Evolutionary conservation across 2,888 invertebrate genomes (phyloP).

Genomic region (Drosophila nr. perissopoda): DNA sequence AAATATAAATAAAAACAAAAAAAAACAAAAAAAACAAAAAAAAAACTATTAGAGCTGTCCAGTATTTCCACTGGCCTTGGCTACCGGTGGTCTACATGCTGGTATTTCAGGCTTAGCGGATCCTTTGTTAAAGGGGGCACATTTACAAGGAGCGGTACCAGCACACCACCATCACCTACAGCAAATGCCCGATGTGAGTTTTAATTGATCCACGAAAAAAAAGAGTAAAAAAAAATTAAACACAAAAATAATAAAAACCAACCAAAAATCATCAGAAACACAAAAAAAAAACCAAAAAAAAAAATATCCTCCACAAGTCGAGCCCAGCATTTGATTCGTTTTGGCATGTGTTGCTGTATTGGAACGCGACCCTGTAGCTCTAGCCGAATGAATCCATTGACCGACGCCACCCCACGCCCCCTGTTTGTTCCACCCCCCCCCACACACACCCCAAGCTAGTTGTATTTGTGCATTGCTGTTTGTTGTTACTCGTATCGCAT

Average conservation of each 20-base stretch:
- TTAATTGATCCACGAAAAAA: slow-evolving; percentile 66
- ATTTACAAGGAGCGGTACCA: slow-evolving; percentile 85
- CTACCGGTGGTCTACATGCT: slow-evolving; percentile 85
- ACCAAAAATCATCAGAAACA: slow-evolving; percentile 13
- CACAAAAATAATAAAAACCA: slow-evolving; percentile 19
- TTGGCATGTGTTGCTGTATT: slow-evolving; percentile 60
- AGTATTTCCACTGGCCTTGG: slow-evolving; percentile 85
- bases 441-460: slow-evolving; percentile 20
- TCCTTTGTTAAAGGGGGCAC: slow-evolving; percentile 85
- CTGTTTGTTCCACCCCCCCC: not conserved
- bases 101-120: slow-evolving; percentile 85
- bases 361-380: slow-evolving; percentile 31
- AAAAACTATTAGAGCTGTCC: slow-evolving; percentile 83
- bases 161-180: slow-evolving; percentile 85
- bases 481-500: slow-evolving; percentile 80
- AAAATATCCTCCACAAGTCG: slow-evolving; percentile 21
- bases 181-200: slow-evolving; percentile 86
- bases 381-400: slow-evolving; percentile 23
- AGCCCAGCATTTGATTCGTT: slow-evolving; percentile 47
- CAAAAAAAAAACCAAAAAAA: slow-evolving; percentile 28
- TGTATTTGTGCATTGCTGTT: slow-evolving; percentile 69
- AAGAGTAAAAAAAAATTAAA: slow-evolving; percentile 22
- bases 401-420: not conserved
- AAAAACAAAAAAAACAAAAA: no score
- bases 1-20: not conserved